These are phyloP conservation scores for Lates calcarifer DNA, from an alignment of 2,113 vertebrate genomes.

Conservation along the genomic window DNA sequence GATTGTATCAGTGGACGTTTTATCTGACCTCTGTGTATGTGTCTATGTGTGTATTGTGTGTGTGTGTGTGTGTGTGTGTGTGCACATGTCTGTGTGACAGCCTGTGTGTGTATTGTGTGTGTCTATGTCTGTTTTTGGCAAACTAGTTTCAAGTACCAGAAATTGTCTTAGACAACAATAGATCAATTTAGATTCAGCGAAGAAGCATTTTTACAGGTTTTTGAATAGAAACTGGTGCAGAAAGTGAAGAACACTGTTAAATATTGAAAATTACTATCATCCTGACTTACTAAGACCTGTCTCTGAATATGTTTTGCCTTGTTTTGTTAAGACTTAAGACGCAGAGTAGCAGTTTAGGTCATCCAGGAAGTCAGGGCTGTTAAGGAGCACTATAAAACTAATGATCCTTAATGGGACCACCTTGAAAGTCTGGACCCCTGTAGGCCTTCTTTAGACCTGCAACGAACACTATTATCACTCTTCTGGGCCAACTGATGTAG, in stretches of 20 bases:
- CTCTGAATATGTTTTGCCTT: neutral
- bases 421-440: slow-evolving; percentile 56
- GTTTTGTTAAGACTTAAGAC: too few species aligned
- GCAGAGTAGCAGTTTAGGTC: slow-evolving; percentile 61
- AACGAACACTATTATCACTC: slow-evolving; percentile 13
- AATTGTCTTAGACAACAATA: neutral
- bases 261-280: neutral
- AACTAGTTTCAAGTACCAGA: neutral
- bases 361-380: slow-evolving; percentile 64
- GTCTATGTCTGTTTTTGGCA: neutral
- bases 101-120: neutral
- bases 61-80: neutral
- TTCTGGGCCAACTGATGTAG: neutral
- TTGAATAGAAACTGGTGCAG: neutral
- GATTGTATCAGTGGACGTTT: neutral
- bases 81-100: neutral
- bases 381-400: slow-evolving; percentile 75
- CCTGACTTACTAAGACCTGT: neutral
- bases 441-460: slow-evolving; percentile 13
- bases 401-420: slow-evolving; percentile 79
- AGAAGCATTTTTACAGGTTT: neutral
- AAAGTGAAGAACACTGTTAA: neutral
- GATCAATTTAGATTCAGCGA: neutral
- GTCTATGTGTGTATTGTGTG: neutral
- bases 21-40: slow-evolving; percentile 5